These are phyloP conservation scores for Cheilosia vulpina DNA, from an alignment of 2,888 invertebrate genomes.

Conservation along the genomic window DNA sequence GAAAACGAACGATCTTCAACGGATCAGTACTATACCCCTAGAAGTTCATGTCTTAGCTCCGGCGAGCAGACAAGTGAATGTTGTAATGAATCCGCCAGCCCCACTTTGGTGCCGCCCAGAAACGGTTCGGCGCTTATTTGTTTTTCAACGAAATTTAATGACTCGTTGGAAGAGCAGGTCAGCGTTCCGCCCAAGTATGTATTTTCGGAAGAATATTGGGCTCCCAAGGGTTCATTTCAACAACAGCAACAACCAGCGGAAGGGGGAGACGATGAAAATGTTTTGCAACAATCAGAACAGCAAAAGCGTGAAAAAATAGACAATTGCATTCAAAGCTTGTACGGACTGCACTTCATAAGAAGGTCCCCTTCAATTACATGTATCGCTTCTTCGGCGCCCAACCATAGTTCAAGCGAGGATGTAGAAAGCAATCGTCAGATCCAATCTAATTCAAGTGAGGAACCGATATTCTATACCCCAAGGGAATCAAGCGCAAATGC, in stretches of 20 bases:
- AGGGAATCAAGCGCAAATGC: neutral
- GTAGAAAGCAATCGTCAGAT: no score
- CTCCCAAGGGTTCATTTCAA: neutral
- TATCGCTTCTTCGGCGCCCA: neutral
- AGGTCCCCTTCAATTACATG: neutral
- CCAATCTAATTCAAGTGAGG: no score
- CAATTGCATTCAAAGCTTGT: no score
- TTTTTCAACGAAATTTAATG: neutral
- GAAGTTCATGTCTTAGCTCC: neutral
- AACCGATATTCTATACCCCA: no score
- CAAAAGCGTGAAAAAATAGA: no score
- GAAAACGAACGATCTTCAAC: slow-evolving; percentile 6
- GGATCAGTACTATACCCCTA: slow-evolving; percentile 13
- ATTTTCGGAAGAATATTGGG: neutral
- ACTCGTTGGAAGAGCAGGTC: neutral
- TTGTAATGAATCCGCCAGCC: neutral
- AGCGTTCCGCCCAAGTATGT: neutral
- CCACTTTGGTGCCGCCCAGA: neutral
- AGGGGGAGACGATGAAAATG: no score
- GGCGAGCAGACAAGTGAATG: neutral
- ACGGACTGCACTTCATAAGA: no score
- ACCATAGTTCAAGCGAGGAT: neutral
- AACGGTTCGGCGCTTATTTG: neutral
- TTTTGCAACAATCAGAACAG: neutral
- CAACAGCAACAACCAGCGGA: neutral